Conservation (phyloP, 2,113 vertebrate species). For the Calypte anna region DNA sequence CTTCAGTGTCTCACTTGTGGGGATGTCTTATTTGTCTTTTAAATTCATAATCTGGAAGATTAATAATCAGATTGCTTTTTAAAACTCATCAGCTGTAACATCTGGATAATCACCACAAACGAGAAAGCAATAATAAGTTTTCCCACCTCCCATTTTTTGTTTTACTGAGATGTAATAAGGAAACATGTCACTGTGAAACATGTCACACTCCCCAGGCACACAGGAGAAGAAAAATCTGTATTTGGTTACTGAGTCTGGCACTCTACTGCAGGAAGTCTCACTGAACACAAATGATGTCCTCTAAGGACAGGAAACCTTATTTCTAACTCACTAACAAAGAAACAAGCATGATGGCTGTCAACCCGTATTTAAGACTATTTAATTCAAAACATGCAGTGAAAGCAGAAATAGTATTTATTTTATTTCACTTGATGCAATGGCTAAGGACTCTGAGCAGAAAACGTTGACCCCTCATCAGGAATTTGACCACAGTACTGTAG, state of each 20-base stretch:
- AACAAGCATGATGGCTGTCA: background rate
- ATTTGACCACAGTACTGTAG: background rate
- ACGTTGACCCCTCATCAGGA: background rate
- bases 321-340: background rate
- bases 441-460: background rate
- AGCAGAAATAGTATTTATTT: background rate
- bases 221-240: background rate
- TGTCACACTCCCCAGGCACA: fast-evolving
- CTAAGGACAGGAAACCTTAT: background rate
- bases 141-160: background rate
- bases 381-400: background rate
- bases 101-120: background rate
- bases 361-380: background rate
- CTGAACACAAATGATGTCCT: background rate
- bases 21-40: background rate
- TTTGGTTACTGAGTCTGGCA: background rate
- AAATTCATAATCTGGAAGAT: background rate
- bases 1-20: background rate
- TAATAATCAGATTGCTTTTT: background rate
- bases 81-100: background rate
- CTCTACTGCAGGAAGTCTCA: background rate
- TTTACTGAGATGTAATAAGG: background rate
- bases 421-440: background rate
- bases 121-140: background rate
- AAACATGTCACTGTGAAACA: background rate